Evolutionary conservation across 2,888 invertebrate species (phyloP), one percentile per base, ranked within the genome.

Genomic region (Chaitophorus viminalis): DNA sequence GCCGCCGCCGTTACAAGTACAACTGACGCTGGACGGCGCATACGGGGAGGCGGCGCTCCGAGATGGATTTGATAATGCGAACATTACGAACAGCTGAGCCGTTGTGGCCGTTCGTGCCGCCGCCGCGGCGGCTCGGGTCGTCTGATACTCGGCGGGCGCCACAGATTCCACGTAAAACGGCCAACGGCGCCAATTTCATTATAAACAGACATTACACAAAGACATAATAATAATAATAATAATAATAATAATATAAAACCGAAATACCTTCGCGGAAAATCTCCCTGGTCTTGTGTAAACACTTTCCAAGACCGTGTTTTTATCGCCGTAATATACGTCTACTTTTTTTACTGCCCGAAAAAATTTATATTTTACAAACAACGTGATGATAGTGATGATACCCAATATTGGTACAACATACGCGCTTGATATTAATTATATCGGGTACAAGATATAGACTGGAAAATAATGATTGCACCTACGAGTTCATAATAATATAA

Each of bases 141-240:
- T 25, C 65, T 8, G 11, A 9, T 3, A 6, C 4, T 3, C 65
- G 82, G 82, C 46, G 21, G 83, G 83, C 74, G 83, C 74, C 74
- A 74, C 39, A 29, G 29, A 29, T 65, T 81, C 79, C 46, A 39
- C 46, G 79, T 46, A 39, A 29, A 52, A 77, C 75, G 83, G 83
- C 83, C 75, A 52, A 77, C 75, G 83, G 83, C 83, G 83, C 83
- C 83, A 84, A 84, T 84, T 75, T 81, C 68, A 81, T 81, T 81
- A 81, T 36, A 60, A 36, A 79, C 79, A 60, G 36, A 60, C 60
- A 25, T 52, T 54, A 52, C 79, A 54, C 79, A 65, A 25, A 54
- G 60, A 79, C 78, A 65, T 79, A 79, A 79, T 60, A 78, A 33
- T 33, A 77, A 46, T 29, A 46, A 79, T 60, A 78, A 33, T 33